Conservation (phyloP, 2,113 vertebrate species). For the Solea senegalensis region DNA sequence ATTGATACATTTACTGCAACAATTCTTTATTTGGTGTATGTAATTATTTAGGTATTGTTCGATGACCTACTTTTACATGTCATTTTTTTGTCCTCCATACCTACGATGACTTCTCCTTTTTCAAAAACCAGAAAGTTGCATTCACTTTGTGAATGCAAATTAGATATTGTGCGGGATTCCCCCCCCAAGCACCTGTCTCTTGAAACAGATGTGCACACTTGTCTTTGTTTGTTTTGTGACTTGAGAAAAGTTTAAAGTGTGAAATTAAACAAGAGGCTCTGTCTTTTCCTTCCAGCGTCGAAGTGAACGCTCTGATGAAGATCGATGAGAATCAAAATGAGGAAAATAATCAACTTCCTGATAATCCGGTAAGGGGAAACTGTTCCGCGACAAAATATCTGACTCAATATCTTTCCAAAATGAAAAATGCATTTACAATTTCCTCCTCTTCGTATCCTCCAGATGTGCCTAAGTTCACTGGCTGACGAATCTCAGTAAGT, state of each 20-base stretch:
- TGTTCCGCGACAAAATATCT: accelerated
- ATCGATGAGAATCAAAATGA: constrained; percentile 82
- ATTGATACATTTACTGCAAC: no score
- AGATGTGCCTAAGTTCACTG: constrained; percentile 71
- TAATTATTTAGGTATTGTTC: no score
- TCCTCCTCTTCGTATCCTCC: constrained; percentile 14
- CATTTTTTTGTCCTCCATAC: no score
- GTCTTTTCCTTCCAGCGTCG: constrained; percentile 64
- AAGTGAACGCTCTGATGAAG: constrained; percentile 81
- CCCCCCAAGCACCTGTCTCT: no score
- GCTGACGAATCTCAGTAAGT: constrained; percentile 83
- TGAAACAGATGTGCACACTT: not conserved
- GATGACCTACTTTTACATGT: no score
- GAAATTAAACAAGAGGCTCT: not conserved
- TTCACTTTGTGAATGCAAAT: no score
- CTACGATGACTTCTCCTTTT: no score
- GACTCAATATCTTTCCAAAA: not conserved
- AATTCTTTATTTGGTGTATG: no score
- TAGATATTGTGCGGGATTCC: no score
- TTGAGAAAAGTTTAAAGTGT: no score
- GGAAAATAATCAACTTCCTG: constrained; percentile 45
- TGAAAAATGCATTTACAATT: not conserved
- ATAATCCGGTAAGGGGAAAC: constrained; percentile 57
- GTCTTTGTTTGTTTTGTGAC: not conserved
- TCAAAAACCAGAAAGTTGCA: no score